These are phyloP conservation scores for Zophobas morio DNA, from an alignment of 1,140 invertebrate species.

Conservation along the genomic window DNA sequence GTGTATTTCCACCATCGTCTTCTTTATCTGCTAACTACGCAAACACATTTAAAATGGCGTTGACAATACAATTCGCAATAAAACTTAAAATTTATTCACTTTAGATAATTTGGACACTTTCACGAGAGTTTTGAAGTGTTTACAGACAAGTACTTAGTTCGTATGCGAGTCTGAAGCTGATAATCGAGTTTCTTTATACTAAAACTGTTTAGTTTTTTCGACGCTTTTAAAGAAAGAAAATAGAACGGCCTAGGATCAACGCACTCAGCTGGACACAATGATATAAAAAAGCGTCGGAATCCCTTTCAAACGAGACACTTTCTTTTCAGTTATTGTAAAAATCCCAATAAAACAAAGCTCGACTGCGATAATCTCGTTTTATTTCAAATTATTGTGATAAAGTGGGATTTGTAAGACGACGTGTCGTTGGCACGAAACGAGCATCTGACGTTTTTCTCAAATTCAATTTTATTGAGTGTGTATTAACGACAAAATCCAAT, in stretches of 20 bases:
- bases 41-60: constrained; percentile 25
- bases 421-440: too few relatives aligned
- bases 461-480: too few relatives aligned
- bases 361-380: constrained; percentile 5
- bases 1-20: constrained; percentile 18
- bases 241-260: constrained; percentile 11
- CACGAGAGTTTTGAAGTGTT: neutral
- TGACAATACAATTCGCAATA: constrained; percentile 29
- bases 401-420: neutral
- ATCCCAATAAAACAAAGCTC: constrained; percentile 14
- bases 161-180: neutral
- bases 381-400: neutral
- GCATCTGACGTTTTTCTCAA: too few relatives aligned
- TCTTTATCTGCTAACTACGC: constrained; percentile 30
- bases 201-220: constrained; percentile 28
- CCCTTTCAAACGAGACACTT: constrained; percentile 8
- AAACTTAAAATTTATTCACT: constrained; percentile 17
- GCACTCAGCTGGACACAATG: constrained; percentile 10
- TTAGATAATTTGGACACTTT: neutral
- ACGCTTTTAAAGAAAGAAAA: neutral
- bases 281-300: constrained; percentile 27
- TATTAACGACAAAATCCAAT: too few relatives aligned
- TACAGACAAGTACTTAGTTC: constrained; percentile 14
- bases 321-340: constrained; percentile 23
- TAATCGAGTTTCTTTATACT: neutral